Conservation (phyloP, 2,888 invertebrate genomes). For the Heliconius erato region DNA sequence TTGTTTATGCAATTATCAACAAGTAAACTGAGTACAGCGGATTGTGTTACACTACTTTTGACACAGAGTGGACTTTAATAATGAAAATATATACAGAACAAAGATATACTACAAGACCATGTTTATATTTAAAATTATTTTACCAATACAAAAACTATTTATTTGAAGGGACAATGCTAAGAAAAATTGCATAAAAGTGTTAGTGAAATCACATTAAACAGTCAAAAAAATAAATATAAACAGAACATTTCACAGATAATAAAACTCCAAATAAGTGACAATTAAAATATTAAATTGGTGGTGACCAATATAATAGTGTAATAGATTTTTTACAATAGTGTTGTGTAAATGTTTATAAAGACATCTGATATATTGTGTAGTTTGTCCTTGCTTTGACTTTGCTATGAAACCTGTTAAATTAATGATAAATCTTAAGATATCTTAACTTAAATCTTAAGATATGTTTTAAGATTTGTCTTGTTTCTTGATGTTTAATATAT, state of each 20-base stretch:
- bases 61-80: background rate
- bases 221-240: background rate
- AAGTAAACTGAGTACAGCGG: background rate
- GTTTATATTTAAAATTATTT: background rate
- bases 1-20: background rate
- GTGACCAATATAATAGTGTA: background rate
- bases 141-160: background rate
- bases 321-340: background rate
- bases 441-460: background rate
- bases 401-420: background rate
- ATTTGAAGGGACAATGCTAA: background rate
- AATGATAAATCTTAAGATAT: background rate
- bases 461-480: background rate
- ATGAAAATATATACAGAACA: background rate
- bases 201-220: background rate
- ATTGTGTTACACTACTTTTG: background rate
- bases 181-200: background rate
- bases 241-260: no score
- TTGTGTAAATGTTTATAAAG: background rate
- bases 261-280: background rate
- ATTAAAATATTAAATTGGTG: background rate
- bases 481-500: background rate
- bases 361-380: constrained; percentile 1
- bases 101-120: background rate
- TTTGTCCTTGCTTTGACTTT: background rate